These are phyloP conservation scores for Aptenodytes forsteri DNA, from an alignment of 2,113 vertebrate species.

Conservation along the genomic window DNA sequence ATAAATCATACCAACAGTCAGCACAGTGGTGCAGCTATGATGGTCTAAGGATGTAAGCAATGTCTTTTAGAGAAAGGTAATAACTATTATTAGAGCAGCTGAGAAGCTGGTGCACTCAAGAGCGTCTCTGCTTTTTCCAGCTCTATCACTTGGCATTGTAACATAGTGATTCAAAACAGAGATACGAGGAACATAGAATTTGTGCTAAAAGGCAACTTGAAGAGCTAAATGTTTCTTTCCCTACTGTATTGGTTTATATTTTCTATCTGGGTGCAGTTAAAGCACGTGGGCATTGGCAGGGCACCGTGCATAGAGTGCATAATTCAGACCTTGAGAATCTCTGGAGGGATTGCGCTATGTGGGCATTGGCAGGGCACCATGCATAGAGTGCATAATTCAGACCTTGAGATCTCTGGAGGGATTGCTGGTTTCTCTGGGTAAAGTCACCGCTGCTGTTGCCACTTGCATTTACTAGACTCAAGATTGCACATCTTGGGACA, in stretches of 20 bases:
- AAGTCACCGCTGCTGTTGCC: neutral
- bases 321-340: neutral
- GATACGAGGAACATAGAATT: neutral
- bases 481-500: neutral
- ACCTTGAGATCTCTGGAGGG: neutral
- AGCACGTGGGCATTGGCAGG: neutral
- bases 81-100: neutral
- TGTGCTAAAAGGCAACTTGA: neutral
- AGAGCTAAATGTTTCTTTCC: neutral
- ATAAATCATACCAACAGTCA: neutral
- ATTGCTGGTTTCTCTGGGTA: neutral
- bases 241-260: neutral
- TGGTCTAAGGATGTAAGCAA: neutral
- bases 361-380: no score
- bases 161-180: neutral
- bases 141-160: neutral
- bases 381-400: neutral
- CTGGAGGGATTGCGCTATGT: fast-evolving
- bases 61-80: neutral
- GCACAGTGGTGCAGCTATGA: neutral
- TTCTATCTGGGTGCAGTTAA: neutral
- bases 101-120: neutral
- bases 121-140: neutral
- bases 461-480: neutral
- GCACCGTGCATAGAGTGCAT: fast-evolving